Conservation (phyloP, 2,113 vertebrate species). For the Notiomystis cincta region DNA sequence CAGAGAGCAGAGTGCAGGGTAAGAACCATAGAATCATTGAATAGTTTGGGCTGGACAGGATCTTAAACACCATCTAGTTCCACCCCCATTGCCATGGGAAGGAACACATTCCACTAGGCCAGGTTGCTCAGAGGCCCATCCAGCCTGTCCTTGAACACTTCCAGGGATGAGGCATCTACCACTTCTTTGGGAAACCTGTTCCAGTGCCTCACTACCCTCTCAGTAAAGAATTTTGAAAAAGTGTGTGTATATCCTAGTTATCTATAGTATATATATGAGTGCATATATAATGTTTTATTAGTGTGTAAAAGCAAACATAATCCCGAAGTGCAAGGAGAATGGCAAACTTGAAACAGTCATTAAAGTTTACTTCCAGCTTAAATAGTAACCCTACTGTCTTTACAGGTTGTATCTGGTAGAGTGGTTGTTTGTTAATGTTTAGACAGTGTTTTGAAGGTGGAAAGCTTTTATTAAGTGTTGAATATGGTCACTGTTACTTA, state of each 20-base stretch:
- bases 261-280: not conserved
- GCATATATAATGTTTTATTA: not conserved
- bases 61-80: not conserved
- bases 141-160: not conserved
- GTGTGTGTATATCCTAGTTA: not conserved
- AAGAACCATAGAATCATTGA: not conserved
- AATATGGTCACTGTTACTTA: not conserved
- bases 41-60: not conserved
- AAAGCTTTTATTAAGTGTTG: not conserved
- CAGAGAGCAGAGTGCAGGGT: not conserved
- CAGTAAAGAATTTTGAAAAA: not conserved
- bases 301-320: not conserved
- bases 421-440: not conserved
- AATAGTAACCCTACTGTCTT: not conserved
- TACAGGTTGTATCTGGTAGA: not conserved
- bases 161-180: not conserved
- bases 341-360: not conserved
- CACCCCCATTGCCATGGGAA: fast-evolving
- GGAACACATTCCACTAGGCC: not conserved
- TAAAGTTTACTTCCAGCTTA: not conserved
- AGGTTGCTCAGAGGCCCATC: not conserved
- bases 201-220: not conserved
- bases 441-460: not conserved
- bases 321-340: not conserved
- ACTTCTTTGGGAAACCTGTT: not conserved